Conservation (phyloP, 2,113 vertebrate species). For the Blennius ocellaris region DNA sequence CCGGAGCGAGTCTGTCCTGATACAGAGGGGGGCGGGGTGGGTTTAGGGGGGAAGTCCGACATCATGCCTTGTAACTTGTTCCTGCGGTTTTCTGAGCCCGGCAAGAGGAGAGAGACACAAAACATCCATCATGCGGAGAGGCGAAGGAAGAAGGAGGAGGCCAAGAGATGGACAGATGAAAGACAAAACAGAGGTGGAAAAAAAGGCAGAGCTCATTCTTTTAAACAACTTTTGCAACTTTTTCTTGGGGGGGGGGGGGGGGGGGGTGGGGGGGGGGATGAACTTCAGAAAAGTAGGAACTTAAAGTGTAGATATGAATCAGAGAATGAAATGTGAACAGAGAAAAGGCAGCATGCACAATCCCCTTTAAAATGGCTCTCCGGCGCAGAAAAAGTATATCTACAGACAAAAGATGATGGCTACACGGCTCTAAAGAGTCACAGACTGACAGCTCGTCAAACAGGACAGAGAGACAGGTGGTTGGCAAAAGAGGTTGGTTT, state of each 20-base stretch:
- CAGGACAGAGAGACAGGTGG: slow-evolving; percentile 80
- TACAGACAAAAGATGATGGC: slow-evolving; percentile 63
- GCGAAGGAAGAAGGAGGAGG: slow-evolving; percentile 44
- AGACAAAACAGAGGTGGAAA: slow-evolving; percentile 14
- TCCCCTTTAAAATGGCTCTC: slow-evolving; percentile 54
- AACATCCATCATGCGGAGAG: slow-evolving; percentile 73
- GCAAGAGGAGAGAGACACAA: slow-evolving; percentile 76
- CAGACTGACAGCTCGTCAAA: slow-evolving; percentile 75
- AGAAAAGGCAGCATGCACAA: slow-evolving; percentile 64
- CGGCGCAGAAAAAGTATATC: slow-evolving; percentile 34
- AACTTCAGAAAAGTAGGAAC: slow-evolving; percentile 27
- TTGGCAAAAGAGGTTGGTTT: slow-evolving; percentile 80
- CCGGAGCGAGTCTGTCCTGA: slow-evolving; percentile 84
- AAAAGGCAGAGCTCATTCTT: slow-evolving; percentile 31
- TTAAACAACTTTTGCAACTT: neutral
- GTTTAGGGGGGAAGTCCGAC: slow-evolving; percentile 89
- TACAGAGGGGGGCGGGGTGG: slow-evolving; percentile 81
- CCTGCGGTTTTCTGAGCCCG: slow-evolving; percentile 87
- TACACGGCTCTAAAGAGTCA: slow-evolving; percentile 60
- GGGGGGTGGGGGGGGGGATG: neutral
- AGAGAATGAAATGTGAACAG: slow-evolving; percentile 60
- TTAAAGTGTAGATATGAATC: slow-evolving; percentile 33
- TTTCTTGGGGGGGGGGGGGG: too few species aligned
- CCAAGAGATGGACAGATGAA: slow-evolving; percentile 48
- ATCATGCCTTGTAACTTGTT: slow-evolving; percentile 91